Evolutionary conservation across 2,888 invertebrate genomes (phyloP).

Genomic region (Drosophila falleni): DNA sequence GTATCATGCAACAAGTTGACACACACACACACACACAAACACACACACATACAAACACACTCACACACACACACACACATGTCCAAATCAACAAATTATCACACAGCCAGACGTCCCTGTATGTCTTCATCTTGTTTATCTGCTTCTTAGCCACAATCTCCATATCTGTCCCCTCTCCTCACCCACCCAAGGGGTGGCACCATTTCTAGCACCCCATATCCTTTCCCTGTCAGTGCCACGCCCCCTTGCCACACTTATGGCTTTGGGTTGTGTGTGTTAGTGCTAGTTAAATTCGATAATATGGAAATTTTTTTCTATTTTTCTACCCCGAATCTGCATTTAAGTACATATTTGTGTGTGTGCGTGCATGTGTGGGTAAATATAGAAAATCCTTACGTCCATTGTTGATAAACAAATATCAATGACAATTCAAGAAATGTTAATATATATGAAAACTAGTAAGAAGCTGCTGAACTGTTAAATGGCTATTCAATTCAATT

Average conservation of each 20-base stretch:
- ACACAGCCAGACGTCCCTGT: conserved; percentile 47
- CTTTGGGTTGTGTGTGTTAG: conserved; percentile 41
- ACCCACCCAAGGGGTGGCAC: not conserved
- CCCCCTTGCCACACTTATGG: not conserved
- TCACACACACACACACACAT: conserved; percentile 25
- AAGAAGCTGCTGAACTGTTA: not conserved
- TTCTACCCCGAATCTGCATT: conserved; percentile 67
- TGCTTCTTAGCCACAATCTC: conserved; percentile 4
- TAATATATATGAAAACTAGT: conserved; percentile 63
- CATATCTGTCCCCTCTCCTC: not conserved
- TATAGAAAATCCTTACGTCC: conserved; percentile 43
- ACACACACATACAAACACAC: not conserved
- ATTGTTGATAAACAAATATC: conserved; percentile 69
- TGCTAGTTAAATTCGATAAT: conserved; percentile 81
- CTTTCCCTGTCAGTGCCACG: not conserved
- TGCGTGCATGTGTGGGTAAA: conserved; percentile 22
- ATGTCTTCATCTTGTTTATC: conserved; percentile 43
- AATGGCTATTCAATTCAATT: not conserved
- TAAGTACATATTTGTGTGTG: not conserved
- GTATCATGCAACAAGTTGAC: conserved; percentile 69
- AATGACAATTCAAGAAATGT: conserved; percentile 50
- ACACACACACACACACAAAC: conserved; percentile 17
- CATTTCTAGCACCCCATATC: not conserved
- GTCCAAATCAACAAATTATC: conserved; percentile 73
- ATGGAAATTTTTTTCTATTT: conserved; percentile 82